These are phyloP conservation scores for Eupsittula cactorum DNA, from an alignment of 2,113 vertebrate species.

Conservation along the genomic window DNA sequence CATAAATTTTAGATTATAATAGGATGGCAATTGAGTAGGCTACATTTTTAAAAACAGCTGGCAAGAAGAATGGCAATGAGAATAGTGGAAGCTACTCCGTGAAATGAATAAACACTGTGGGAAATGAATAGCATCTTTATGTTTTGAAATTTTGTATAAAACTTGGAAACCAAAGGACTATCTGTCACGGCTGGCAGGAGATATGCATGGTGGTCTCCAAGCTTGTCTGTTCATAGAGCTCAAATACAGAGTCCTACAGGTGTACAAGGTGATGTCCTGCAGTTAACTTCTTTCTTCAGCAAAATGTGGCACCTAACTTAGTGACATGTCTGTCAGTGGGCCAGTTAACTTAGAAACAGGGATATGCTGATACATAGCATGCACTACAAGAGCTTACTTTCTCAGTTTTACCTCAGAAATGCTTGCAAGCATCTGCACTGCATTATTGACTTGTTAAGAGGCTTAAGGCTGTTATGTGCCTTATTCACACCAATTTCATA, in stretches of 20 bases:
- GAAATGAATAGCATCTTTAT: background rate
- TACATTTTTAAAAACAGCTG: background rate
- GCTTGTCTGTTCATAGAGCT: background rate
- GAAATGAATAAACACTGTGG: background rate
- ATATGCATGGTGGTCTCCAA: background rate
- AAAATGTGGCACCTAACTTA: fast-evolving
- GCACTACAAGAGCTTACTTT: background rate
- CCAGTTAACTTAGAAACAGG: background rate
- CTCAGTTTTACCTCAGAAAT: background rate
- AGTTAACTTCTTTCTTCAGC: background rate
- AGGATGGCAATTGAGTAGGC: background rate
- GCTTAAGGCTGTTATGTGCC: background rate
- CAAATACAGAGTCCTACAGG: fast-evolving
- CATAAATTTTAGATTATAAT: constrained; percentile 1
- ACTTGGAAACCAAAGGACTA: background rate
- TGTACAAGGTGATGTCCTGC: background rate
- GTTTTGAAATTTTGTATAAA: background rate
- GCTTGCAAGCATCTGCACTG: background rate
- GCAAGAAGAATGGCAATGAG: background rate
- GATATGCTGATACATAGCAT: background rate
- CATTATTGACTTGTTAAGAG: fast-evolving
- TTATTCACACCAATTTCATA: background rate
- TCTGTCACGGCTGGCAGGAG: background rate
- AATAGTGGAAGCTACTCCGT: background rate
- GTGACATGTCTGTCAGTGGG: fast-evolving